Evolutionary conservation across 2,888 invertebrate species (phyloP).

Genomic region (Volucella bombylans): DNA sequence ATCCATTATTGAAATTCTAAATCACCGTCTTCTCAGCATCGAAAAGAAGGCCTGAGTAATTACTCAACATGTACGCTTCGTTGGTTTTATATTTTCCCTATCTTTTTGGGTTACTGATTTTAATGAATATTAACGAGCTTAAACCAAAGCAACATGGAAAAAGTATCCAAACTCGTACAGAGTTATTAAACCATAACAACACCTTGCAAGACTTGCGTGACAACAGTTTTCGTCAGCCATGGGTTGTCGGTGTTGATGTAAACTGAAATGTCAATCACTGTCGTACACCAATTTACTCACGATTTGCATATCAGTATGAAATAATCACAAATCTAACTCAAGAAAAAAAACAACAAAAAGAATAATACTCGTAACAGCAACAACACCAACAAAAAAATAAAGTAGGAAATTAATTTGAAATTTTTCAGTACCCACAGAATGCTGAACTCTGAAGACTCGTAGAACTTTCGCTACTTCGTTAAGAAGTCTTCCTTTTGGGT

Average conservation of each 20-base stretch:
- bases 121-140: conserved; percentile 2
- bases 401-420: conserved; percentile 36
- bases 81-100: background rate
- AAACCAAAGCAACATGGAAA: background rate
- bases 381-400: conserved; percentile 9
- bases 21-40: too few relatives aligned
- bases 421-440: conserved; percentile 19
- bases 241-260: conserved; percentile 1
- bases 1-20: too few relatives aligned
- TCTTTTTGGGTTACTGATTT: background rate
- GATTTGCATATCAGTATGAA: conserved; percentile 47
- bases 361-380: conserved; percentile 2
- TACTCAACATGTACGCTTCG: too few relatives aligned
- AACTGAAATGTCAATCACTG: conserved; percentile 51
- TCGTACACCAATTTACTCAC: conserved; percentile 40
- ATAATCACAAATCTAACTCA: conserved; percentile 17
- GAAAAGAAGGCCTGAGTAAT: too few relatives aligned
- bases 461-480: background rate
- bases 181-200: background rate
- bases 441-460: too few relatives aligned
- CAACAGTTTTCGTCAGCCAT: conserved; percentile 6
- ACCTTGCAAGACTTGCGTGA: conserved; percentile 8
- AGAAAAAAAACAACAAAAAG: background rate
- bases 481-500: background rate
- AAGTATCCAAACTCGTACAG: background rate